Conservation (phyloP, 2,888 invertebrate genomes). For the Erebia ligea region DNA sequence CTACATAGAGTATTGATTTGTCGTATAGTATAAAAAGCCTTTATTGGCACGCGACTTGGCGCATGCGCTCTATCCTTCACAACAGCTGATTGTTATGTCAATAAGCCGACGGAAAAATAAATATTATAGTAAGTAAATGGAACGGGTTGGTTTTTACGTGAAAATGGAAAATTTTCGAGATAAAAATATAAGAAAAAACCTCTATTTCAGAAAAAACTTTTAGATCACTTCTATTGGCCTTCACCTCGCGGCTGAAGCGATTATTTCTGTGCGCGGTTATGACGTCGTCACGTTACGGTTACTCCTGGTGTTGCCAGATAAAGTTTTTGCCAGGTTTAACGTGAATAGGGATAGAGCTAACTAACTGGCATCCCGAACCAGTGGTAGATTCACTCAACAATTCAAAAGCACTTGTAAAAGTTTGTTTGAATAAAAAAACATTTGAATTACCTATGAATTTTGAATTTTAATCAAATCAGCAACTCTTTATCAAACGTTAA, state of each 20-base stretch:
- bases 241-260: slow-evolving; percentile 76
- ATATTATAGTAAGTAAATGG: background rate
- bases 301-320: slow-evolving; percentile 56
- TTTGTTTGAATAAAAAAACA: no score
- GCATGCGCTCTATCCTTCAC: slow-evolving; percentile 51
- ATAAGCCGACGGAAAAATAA: slow-evolving; percentile 44
- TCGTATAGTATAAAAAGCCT: slow-evolving; percentile 1
- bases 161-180: slow-evolving; percentile 14
- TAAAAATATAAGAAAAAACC: slow-evolving; percentile 6
- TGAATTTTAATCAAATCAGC: no score
- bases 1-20: background rate
- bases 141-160: background rate
- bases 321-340: slow-evolving; percentile 28
- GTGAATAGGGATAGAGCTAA: no score
- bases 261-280: slow-evolving; percentile 78
- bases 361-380: no score
- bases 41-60: slow-evolving; percentile 34
- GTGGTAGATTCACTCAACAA: no score
- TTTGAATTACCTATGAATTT: no score
- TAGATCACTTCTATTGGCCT: no score
- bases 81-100: slow-evolving; percentile 66
- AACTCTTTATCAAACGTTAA: no score
- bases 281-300: slow-evolving; percentile 71
- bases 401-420: no score
- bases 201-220: no score